These are phyloP conservation scores for Tachyglossus aculeatus DNA, from an alignment of 2,797 vertebrate species.

Conservation along the genomic window DNA sequence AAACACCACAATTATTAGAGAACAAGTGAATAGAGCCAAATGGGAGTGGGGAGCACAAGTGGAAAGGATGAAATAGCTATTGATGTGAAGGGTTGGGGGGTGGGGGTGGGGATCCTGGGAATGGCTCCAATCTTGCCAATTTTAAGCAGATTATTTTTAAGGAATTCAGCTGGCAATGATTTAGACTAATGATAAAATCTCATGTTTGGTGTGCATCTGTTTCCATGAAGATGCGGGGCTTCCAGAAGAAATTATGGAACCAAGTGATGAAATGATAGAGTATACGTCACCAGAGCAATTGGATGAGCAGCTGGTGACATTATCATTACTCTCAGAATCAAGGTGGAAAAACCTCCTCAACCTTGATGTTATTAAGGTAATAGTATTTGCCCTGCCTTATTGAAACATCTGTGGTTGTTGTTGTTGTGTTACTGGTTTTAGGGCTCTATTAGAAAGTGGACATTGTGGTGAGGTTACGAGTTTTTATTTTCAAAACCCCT, in stretches of 20 bases:
- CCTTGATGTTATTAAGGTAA: conserved; percentile 92
- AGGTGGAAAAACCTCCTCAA: conserved; percentile 92
- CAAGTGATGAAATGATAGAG: conserved; percentile 76
- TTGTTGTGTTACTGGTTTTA: background rate
- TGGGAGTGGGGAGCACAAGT: too few relatives aligned
- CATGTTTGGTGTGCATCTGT: conserved; percentile 5
- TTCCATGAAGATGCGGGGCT: conserved; percentile 66
- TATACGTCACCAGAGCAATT: conserved; percentile 88
- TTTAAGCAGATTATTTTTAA: background rate
- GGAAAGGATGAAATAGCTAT: too few relatives aligned
- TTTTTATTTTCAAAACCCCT: background rate
- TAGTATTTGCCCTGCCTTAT: background rate
- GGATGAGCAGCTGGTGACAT: conserved; percentile 85
- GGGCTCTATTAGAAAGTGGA: conserved; percentile 2
- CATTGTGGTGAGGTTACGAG: background rate
- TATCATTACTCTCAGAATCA: conserved; percentile 89
- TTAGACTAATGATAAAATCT: background rate
- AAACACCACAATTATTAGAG: too few relatives aligned
- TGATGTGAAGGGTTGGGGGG: too few relatives aligned
- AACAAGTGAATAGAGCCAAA: too few relatives aligned
- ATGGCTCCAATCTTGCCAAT: background rate
- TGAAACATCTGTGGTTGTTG: background rate
- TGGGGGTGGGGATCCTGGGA: too few relatives aligned
- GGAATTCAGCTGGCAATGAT: background rate
- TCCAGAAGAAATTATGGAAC: conserved; percentile 67